Evolutionary conservation across 2,113 vertebrate species (phyloP).

Genomic region (Paradoxurus hermaphroditus): DNA sequence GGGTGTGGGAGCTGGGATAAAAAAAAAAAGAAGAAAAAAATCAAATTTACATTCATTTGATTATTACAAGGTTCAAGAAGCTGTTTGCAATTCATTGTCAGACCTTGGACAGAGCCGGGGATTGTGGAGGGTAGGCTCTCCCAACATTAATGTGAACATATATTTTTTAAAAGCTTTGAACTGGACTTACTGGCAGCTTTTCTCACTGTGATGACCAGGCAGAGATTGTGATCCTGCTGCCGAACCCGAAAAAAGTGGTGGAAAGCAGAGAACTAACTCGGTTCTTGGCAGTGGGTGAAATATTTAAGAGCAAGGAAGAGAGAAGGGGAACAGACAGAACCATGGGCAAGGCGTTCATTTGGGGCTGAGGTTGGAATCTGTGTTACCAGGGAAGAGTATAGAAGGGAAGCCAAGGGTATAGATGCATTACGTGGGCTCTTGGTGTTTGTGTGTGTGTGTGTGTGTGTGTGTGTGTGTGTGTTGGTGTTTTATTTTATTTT

Average conservation of each 20-base stretch:
- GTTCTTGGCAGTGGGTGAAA: background rate
- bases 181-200: background rate
- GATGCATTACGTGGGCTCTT: no score
- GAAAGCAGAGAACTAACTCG: background rate
- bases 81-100: background rate
- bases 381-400: background rate
- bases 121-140: background rate
- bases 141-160: background rate
- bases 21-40: background rate
- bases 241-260: background rate
- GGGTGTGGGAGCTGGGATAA: fast-evolving
- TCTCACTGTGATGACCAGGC: background rate
- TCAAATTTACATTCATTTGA: background rate
- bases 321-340: background rate
- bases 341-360: fast-evolving
- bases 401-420: background rate
- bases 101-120: background rate
- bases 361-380: fast-evolving
- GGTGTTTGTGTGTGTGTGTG: background rate
- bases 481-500: background rate
- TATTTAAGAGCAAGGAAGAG: background rate
- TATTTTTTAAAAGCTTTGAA: background rate
- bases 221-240: background rate
- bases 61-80: background rate
- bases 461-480: background rate